These are phyloP conservation scores for Matsumurasca onukii DNA, from an alignment of 1,140 invertebrate genomes.

Conservation along the genomic window DNA sequence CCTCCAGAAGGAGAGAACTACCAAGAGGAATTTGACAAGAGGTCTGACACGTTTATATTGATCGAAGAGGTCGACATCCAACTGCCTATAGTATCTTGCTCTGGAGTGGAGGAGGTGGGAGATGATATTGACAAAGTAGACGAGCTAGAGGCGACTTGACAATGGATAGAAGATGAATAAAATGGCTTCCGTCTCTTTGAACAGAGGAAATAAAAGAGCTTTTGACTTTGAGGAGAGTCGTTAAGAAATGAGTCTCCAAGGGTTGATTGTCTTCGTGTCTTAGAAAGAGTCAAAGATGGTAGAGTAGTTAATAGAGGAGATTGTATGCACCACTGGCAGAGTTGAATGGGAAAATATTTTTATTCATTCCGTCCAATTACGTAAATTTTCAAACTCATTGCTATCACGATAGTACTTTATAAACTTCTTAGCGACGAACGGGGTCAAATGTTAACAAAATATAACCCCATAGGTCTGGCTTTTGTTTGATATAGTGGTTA, in stretches of 20 bases:
- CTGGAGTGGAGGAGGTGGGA: slow-evolving; percentile 3
- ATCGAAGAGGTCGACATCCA: slow-evolving; percentile 19
- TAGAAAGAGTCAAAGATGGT: too few relatives aligned
- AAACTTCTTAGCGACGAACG: too few relatives aligned
- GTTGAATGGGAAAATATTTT: too few relatives aligned
- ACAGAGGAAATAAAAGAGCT: not conserved
- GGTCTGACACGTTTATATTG: slow-evolving; percentile 12
- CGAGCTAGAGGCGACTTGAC: slow-evolving; percentile 1
- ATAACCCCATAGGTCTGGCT: too few relatives aligned
- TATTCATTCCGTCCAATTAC: too few relatives aligned
- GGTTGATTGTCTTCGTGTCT: too few relatives aligned
- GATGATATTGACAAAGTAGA: not conserved
- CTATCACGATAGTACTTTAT: too few relatives aligned
- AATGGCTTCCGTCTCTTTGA: not conserved
- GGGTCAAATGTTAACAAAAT: too few relatives aligned
- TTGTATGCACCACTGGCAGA: too few relatives aligned
- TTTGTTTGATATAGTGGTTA: too few relatives aligned
- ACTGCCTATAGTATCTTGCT: slow-evolving; percentile 12
- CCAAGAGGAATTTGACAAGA: slow-evolving; percentile 5
- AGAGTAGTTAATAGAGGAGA: too few relatives aligned
- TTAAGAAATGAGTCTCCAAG: not conserved
- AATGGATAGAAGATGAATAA: not conserved
- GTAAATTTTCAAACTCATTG: too few relatives aligned
- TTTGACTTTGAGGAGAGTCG: not conserved
- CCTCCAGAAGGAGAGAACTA: not conserved